Base-by-base conservation (phyloP, 1,140 invertebrate species). In the Phortica variegata region DNA sequence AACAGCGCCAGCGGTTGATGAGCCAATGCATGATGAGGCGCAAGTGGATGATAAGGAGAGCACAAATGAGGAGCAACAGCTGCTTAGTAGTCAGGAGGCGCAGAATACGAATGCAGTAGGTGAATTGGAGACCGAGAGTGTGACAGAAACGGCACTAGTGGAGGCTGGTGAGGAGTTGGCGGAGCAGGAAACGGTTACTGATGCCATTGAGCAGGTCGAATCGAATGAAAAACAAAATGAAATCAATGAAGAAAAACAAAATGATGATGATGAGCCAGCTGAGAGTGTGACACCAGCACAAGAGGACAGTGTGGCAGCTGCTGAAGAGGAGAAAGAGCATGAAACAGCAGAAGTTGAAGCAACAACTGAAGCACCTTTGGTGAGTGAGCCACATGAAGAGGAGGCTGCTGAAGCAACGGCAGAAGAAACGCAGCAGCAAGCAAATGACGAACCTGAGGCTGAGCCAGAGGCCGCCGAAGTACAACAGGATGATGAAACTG, bases 61-160 rank as follows among this genome's bases (percentile, higher is more conserved):
- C 1, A 10, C 8, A 9, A 34, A 9, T 5, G 32, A 34, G 26
- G 33, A 43, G 23, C 26, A 19, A 9, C 38, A 36, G 21, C 41
- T 37, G 31, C 44, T 43, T 26, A 37, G 15, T 16, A 60, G 59
- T 33, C 60, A 65, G 10, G 61, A 60, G 44, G 55, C 38, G 5
- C 62, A 65, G 26, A 20, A 66, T 40, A 62, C 65, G 39, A 42
- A 55, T 32, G 49, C 42, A 6, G 56, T 52, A 8, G 37, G 47
- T 19, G 31, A 54, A 0, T 43, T 50, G n/a, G 60, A 63, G n/a
- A 41, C 39, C 13, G 49, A 52, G 9, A 41, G 32, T 17, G 40
- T 44, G 12, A 49, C 40, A 7, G 43, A 51, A 3, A 29, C 23
- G 13, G 21, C 47, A 29, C 6, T 18, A 20, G 29, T 12, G 10